These are phyloP conservation scores for Falco punctatus DNA, from an alignment of 2,113 vertebrate genomes.

Conservation along the genomic window DNA sequence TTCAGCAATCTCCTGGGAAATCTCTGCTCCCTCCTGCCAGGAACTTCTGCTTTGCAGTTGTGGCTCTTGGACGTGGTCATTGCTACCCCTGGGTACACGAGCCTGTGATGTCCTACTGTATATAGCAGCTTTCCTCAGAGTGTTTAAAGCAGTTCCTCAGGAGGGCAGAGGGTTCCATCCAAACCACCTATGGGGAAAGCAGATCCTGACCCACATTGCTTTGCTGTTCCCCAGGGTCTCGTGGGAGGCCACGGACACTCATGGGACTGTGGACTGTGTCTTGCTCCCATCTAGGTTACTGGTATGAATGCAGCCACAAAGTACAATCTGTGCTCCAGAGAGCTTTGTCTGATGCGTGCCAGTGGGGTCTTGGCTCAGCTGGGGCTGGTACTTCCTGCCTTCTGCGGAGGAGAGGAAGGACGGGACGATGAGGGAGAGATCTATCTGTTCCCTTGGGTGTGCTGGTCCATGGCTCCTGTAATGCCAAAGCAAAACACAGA, in stretches of 20 bases:
- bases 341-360: neutral
- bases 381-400: neutral
- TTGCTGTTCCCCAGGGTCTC: neutral
- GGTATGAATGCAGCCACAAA: neutral
- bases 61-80: neutral
- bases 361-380: neutral
- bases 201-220: neutral
- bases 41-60: neutral
- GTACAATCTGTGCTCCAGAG: neutral
- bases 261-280: neutral
- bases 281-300: neutral
- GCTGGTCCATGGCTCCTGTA: neutral
- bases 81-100: neutral
- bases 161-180: neutral
- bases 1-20: neutral
- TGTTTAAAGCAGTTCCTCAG: neutral
- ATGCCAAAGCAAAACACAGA: neutral
- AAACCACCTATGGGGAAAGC: neutral
- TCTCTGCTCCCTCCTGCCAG: neutral
- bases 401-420: neutral
- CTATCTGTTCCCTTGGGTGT: neutral
- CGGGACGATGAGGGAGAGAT: neutral
- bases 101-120: accelerated
- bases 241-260: neutral
- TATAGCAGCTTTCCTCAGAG: neutral